Evolutionary conservation across 1,140 invertebrate species (phyloP).

Genomic region (Euura lappo): DNA sequence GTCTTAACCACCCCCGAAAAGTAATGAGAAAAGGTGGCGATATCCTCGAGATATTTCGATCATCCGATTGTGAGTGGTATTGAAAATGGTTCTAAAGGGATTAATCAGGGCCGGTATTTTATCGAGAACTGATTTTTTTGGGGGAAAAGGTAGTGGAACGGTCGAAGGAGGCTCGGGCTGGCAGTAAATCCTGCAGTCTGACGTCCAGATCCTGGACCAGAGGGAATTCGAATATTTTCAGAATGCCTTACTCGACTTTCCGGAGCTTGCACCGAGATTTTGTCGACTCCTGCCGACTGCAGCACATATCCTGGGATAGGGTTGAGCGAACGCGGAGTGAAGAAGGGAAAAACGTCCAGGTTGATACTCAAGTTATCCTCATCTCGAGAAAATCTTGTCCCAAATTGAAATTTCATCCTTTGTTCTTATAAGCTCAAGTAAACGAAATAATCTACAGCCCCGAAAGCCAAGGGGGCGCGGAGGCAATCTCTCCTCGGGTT

Average conservation of each 20-base stretch:
- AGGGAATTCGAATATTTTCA: too few species aligned
- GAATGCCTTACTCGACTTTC: too few species aligned
- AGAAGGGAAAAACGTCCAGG: background rate
- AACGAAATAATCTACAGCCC: background rate
- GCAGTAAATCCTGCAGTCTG: too few species aligned
- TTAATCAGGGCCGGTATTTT: background rate
- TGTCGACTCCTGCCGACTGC: too few species aligned
- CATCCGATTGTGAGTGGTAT: background rate
- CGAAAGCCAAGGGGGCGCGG: background rate
- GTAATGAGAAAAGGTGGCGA: background rate
- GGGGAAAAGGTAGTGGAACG: background rate
- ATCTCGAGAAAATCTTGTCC: slow-evolving; percentile 27
- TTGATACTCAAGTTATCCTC: slow-evolving; percentile 32
- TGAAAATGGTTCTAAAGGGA: background rate
- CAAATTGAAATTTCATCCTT: slow-evolving; percentile 40
- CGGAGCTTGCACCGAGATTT: too few species aligned
- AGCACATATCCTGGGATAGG: too few species aligned
- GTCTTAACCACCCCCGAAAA: background rate
- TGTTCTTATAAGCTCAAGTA: slow-evolving; percentile 12
- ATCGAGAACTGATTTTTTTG: background rate
- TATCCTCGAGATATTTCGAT: background rate
- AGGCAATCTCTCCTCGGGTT: background rate
- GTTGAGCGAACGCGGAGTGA: too few species aligned
- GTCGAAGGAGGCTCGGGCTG: background rate
- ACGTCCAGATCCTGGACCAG: too few species aligned